A percentile compares a stretch with the other conserved stretches of the same genome.
phyloP scores from a whole-genome alignment of 2,888 invertebrate genomes.

The Anodontia alba region DNA sequence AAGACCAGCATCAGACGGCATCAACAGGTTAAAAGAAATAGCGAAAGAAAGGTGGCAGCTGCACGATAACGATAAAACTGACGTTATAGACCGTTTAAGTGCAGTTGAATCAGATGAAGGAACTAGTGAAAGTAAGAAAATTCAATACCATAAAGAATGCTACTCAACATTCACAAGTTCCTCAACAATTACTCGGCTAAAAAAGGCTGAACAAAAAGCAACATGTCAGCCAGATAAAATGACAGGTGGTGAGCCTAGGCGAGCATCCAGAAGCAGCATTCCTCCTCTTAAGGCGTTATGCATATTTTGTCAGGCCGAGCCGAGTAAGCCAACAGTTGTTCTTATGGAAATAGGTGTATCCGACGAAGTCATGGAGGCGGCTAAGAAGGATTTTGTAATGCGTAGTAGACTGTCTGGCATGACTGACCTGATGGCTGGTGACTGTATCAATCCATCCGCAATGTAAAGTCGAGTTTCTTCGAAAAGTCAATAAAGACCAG shows the following conservation, averaged over 20 bases:
- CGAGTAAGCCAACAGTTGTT: not conserved
- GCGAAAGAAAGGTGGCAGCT: not conserved
- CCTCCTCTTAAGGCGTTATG: not conserved
- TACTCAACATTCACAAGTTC: not conserved
- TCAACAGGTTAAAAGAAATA: not conserved
- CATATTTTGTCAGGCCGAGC: not conserved
- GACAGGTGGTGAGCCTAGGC: not conserved
- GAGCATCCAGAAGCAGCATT: not conserved
- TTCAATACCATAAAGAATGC: not conserved
- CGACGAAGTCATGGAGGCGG: not conserved
- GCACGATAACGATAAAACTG: not conserved
- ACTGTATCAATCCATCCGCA: not conserved
- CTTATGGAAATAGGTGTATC: not conserved
- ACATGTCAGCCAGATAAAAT: too few species aligned
- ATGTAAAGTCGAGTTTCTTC: not conserved
- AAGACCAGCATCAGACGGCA: not conserved
- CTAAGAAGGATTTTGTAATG: not conserved
- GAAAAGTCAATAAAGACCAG: not conserved
- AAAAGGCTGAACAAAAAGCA: not conserved
- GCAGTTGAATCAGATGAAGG: not conserved
- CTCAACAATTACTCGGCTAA: not conserved
- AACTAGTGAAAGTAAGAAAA: not conserved
- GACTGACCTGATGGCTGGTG: not conserved
- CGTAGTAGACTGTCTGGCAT: not conserved
- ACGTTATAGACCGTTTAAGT: not conserved